Base-by-base conservation (phyloP, 2,888 invertebrate genomes). In the Drosophila eohydei region DNA sequence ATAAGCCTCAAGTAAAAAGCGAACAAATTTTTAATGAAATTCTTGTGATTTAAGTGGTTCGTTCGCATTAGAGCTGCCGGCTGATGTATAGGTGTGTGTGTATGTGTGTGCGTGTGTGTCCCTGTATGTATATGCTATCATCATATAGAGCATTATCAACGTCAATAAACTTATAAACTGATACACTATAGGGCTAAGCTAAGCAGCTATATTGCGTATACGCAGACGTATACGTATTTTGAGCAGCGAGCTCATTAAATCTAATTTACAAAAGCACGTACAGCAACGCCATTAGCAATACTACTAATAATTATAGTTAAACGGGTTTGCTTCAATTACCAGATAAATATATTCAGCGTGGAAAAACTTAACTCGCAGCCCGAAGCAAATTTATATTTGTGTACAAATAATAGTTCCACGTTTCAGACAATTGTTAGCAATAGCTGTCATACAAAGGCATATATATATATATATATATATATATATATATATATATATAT, bases 381-480 rank as follows among this genome's bases (percentile, higher is more conserved):
- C 5, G 36, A 51, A 69, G 76, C 65, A 63, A 71, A 73, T 69
- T 83, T 61, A 16, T 28, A 30, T 41, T 21, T 30, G 38, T 46
- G 21, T 6, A 46, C 32, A 56, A 71, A 55, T 61, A 79, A 74
- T 41, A 61, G 34, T 54, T 48, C 55, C 58, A 68, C 56, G 62
- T 48, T 36, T 55, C 28, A 28, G 11, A 72, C 57, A 77, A 56
- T 58, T 30, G 51, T 51, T 69, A 77, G 28, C 28, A 3, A 9
- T 7, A 67, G 63, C 63, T 55, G 32, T 50, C 44, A 21, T 21
- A 1, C 21, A 21, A 21, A 21, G 21, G 21, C 21, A 21, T 14
- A 38, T 14, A 38, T 14, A 11, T 21, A 21, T 43, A 5, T 32
- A 16, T n/a, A 46, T 7, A 28, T 28, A 8, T 4, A 26, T 26